These are phyloP conservation scores for Melolontha melolontha DNA, from an alignment of 2,888 invertebrate genomes.

Conservation along the genomic window DNA sequence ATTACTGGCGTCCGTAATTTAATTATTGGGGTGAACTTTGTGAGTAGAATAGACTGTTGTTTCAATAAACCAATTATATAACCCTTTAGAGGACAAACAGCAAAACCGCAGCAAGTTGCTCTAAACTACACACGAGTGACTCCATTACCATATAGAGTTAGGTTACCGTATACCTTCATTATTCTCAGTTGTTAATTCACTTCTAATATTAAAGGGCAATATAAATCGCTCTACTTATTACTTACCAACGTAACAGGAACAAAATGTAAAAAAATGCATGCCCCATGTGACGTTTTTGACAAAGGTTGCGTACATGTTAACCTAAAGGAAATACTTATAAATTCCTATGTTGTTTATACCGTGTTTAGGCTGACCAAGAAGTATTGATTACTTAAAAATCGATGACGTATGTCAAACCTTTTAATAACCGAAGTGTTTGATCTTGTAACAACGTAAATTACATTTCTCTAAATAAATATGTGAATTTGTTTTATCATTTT, in stretches of 20 bases:
- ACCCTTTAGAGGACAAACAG: conserved; percentile 58
- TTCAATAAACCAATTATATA: conserved; percentile 59
- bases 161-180: conserved; percentile 39
- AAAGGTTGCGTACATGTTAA: too few species aligned
- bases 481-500: too few species aligned
- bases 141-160: conserved; percentile 46
- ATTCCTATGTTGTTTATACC: too few species aligned
- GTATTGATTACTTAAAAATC: too few species aligned
- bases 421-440: too few species aligned
- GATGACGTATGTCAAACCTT: too few species aligned
- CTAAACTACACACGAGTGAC: conserved; percentile 52
- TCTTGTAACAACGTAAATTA: too few species aligned
- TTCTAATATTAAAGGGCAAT: conserved; percentile 33
- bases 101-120: conserved; percentile 55
- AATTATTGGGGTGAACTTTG: conserved; percentile 54
- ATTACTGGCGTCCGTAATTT: conserved; percentile 53
- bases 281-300: too few species aligned
- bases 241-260: background rate
- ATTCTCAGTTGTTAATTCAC: conserved; percentile 40
- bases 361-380: too few species aligned
- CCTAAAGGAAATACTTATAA: too few species aligned
- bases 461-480: too few species aligned
- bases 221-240: conserved; percentile 7
- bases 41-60: conserved; percentile 55
- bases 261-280: too few species aligned